Percentiles rank a stretch among this genome's conserved stretches.
Conservation (phyloP, 2,888 invertebrate species). For the Epirrita christyi region DNA sequence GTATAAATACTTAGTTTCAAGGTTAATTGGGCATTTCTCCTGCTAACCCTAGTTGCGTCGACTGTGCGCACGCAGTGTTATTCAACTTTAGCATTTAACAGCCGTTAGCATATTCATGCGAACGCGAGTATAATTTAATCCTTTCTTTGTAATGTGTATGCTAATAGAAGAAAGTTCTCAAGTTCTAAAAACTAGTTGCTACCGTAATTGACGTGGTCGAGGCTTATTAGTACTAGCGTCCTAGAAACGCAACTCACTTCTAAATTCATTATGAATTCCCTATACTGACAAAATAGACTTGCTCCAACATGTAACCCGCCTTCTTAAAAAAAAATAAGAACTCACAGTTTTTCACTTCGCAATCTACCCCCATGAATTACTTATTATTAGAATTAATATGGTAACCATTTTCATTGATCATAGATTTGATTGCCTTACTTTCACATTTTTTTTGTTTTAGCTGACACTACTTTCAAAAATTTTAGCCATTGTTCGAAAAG, state of each 20-base stretch:
- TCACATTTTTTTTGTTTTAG: too few relatives aligned
- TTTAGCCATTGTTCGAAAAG: too few relatives aligned
- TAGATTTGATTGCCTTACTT: too few relatives aligned
- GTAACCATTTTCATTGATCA: too few relatives aligned
- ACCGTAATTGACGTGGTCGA: constrained; percentile 70
- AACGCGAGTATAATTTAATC: constrained; percentile 73
- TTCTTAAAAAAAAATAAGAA: too few relatives aligned
- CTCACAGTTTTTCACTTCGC: too few relatives aligned
- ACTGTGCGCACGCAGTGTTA: constrained; percentile 56
- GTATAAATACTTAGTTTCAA: constrained; percentile 10
- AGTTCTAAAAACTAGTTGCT: constrained; percentile 73
- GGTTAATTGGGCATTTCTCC: constrained; percentile 24
- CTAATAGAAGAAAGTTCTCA: constrained; percentile 82
- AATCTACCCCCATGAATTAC: too few relatives aligned
- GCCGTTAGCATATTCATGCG: constrained; percentile 75
- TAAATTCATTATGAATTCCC: not conserved
- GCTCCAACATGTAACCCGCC: too few relatives aligned
- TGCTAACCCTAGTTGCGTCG: constrained; percentile 19
- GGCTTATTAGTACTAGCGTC: not conserved
- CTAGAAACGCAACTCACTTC: constrained; percentile 2
- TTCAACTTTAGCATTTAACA: constrained; percentile 82
- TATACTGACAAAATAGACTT: too few relatives aligned
- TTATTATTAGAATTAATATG: too few relatives aligned
- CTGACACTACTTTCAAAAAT: too few relatives aligned
- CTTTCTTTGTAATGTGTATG: constrained; percentile 82